Evolutionary conservation across 2,113 vertebrate genomes (phyloP).

Genomic region (Paedocypris sp.): DNA sequence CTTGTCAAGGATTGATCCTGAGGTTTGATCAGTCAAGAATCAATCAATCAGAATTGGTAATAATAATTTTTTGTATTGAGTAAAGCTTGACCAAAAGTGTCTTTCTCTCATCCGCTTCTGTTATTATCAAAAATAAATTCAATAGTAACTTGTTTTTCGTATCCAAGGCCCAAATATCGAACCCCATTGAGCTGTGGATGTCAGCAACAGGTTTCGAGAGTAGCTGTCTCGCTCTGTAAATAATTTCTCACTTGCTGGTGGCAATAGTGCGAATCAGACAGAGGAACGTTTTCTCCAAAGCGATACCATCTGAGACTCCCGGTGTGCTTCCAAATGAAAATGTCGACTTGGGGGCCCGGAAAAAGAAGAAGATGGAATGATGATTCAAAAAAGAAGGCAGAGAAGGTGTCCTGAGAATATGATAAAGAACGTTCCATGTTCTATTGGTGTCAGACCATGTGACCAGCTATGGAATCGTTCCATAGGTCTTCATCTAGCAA

Average conservation of each 20-base stretch:
- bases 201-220: slow-evolving; percentile 28
- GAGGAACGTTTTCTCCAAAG: neutral
- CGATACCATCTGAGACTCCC: slow-evolving; percentile 23
- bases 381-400: neutral
- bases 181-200: slow-evolving; percentile 24
- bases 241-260: slow-evolving; percentile 5
- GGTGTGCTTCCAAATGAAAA: slow-evolving; percentile 22
- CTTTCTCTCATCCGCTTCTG: too few relatives aligned
- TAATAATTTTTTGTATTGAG: too few relatives aligned
- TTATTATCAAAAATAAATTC: too few relatives aligned
- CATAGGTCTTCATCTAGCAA: neutral
- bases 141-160: neutral
- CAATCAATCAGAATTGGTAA: too few relatives aligned
- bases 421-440: neutral
- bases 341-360: slow-evolving; percentile 12
- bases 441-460: neutral
- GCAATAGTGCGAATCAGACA: neutral
- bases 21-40: too few relatives aligned
- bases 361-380: neutral
- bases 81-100: too few relatives aligned
- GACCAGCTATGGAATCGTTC: neutral
- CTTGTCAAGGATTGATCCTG: too few relatives aligned
- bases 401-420: neutral
- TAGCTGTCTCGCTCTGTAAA: slow-evolving; percentile 1
- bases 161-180: neutral